Evolutionary conservation across 2,888 invertebrate species (phyloP), one percentile per base, ranked within the genome.

Genomic region (Ectobius pallidus): DNA sequence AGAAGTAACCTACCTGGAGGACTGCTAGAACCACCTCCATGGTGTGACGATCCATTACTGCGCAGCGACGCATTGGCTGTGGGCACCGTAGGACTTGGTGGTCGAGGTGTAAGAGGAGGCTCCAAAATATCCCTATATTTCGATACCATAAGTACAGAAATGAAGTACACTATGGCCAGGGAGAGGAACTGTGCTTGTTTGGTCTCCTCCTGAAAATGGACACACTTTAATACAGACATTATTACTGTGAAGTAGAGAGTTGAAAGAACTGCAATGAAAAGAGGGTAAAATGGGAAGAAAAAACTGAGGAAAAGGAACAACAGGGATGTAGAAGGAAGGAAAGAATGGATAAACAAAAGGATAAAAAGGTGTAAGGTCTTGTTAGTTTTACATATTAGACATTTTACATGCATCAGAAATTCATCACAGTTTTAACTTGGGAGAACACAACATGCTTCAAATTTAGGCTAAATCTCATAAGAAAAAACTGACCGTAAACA

Each of bases 131-230:
- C 99, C 67, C 99, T 91, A 85, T 99, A 99, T 83, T 99, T 97
- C 58, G 99, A 99, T 77, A 99, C 99, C 99, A 99, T 99, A 82
- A 99, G 87, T 78, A 99, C 99, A 34, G 99, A 99, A 81, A 99
- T 96, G 87, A 99, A 98, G 87, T 99, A 99, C 74, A 99, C 98
- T 82, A 99, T 98, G 77, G 99, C 97, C 80, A 99, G 87, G 18
- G 99, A 97, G 78, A 99, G 89, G 88, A 99, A 99, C 87, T 99
- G 99, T 2, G 99, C 99, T 85, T 99, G 99, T 82, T 99, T 98
- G 68, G 97, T 98, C 87, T 99, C 99, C 89, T 99, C 99, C 98
- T 99, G 87, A 44, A 27, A 25, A 22, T 25, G 25, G 25, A 27
- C 2, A 14, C 55, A 4, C 20, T 18, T 27, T 25, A 2, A 61